Conservation (phyloP, 2,888 invertebrate species). For the Hartigia nigra region DNA sequence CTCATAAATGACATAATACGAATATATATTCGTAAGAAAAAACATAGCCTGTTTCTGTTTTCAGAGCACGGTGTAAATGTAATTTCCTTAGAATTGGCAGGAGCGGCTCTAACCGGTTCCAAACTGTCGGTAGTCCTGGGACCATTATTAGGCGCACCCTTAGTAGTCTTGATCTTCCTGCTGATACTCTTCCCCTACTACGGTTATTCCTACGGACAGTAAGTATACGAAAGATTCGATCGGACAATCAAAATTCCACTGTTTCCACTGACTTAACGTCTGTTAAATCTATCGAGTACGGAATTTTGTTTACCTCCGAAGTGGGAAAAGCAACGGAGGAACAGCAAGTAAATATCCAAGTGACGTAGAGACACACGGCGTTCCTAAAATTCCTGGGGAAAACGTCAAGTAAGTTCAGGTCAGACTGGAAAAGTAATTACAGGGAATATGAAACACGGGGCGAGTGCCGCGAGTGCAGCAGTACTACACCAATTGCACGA, state of each 20-base stretch:
- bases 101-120: conserved; percentile 43
- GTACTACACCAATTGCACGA: background rate
- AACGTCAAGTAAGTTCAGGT: background rate
- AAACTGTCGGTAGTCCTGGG: conserved; percentile 35
- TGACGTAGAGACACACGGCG: background rate
- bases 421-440: conserved; percentile 38
- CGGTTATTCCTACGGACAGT: conserved; percentile 53
- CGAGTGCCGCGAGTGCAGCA: background rate
- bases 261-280: background rate
- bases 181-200: conserved; percentile 43
- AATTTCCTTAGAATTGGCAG: conserved; percentile 38
- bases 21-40: background rate
- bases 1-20: background rate
- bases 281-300: background rate
- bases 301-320: background rate
- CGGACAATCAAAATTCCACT: background rate
- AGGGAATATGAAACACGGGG: conserved; percentile 30
- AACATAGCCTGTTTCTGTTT: background rate
- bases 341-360: background rate
- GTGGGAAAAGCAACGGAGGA: background rate
- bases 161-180: conserved; percentile 42
- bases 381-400: background rate
- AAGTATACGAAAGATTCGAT: conserved; percentile 36
- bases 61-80: conserved; percentile 45
- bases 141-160: conserved; percentile 47